A percentile compares a stretch with the other conserved stretches of the same genome.
These are phyloP conservation scores for Hippocampus mohnikei DNA, from an alignment of 2,113 vertebrate species.

Conservation along the genomic window DNA sequence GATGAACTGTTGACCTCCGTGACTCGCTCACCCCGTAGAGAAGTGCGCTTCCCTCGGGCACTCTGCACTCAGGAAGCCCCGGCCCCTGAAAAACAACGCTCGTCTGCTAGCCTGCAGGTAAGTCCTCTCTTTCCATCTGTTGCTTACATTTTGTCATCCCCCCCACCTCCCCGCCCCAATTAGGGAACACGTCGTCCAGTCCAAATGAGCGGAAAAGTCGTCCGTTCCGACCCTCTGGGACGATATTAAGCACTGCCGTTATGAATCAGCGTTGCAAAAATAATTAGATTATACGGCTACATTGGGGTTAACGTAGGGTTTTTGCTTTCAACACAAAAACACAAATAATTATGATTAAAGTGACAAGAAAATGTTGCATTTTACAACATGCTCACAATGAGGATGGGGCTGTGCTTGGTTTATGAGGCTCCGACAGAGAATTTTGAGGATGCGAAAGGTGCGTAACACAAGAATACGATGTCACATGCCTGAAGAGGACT, in stretches of 20 bases:
- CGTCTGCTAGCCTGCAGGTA: constrained; percentile 64
- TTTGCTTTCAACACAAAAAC: background rate
- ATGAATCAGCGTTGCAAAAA: background rate
- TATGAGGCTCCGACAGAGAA: background rate
- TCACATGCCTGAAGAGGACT: background rate
- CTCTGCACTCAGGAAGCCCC: constrained; percentile 11
- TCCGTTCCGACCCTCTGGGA: background rate
- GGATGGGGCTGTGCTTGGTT: background rate
- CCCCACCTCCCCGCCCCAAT: too few species aligned
- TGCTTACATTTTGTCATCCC: constrained; percentile 17
- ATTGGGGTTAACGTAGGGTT: constrained; percentile 1
- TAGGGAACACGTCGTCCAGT: background rate
- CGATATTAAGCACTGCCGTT: background rate
- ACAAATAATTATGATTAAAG: background rate
- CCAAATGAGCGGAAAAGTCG: background rate
- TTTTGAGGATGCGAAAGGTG: background rate
- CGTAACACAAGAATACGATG: background rate
- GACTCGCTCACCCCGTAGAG: constrained; percentile 34
- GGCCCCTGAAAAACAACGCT: constrained; percentile 51
- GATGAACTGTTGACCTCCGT: constrained; percentile 58
- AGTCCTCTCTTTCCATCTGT: constrained; percentile 35
- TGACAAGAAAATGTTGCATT: background rate
- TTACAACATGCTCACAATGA: background rate
- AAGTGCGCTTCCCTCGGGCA: constrained; percentile 22
- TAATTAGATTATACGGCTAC: constrained; percentile 1